Evolutionary conservation across 2,888 invertebrate genomes (phyloP).

Genomic region (Mimachlamys varia): DNA sequence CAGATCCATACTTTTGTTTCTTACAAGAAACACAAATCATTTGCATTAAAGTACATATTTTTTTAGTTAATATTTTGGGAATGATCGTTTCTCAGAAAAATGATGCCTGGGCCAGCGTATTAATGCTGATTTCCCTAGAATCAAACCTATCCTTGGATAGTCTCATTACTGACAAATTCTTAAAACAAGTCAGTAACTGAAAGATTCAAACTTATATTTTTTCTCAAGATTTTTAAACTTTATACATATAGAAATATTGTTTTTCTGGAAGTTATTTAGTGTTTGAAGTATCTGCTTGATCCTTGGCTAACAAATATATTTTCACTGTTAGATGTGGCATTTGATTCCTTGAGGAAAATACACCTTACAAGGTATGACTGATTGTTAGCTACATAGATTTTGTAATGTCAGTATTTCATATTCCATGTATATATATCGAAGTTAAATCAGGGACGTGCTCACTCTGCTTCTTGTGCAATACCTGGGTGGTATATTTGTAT

Average conservation of each 20-base stretch:
- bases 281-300: background rate
- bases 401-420: background rate
- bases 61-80: background rate
- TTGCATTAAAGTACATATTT: background rate
- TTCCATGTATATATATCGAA: conserved; percentile 18
- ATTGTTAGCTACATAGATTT: background rate
- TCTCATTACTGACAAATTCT: background rate
- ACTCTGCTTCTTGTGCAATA: conserved; percentile 40
- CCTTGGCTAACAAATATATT: background rate
- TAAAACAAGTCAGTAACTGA: background rate
- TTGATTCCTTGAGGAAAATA: background rate
- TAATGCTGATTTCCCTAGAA: background rate
- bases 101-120: background rate
- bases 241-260: background rate
- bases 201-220: background rate
- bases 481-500: conserved; percentile 31
- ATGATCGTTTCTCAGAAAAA: background rate
- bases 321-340: background rate
- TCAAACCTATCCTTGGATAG: background rate
- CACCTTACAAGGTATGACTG: background rate
- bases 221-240: background rate
- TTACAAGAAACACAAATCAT: background rate
- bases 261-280: no score
- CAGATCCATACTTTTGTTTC: background rate
- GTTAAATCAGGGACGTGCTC: conserved; percentile 41